Evolutionary conservation across 2,113 vertebrate genomes (phyloP).

Genomic region (Sinocyclocheilus rhinocerous): DNA sequence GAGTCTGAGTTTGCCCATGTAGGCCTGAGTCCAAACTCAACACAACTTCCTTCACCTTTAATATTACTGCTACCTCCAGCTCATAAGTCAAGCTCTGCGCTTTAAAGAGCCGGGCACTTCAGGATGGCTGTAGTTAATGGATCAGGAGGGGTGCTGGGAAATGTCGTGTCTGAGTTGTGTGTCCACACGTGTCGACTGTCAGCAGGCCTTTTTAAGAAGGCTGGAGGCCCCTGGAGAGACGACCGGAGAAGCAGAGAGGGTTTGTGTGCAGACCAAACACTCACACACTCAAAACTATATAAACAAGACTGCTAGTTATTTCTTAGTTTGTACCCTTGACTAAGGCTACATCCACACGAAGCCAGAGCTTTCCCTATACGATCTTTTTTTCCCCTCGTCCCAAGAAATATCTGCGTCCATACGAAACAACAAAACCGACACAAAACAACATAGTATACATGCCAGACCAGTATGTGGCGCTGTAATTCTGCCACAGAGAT

Average conservation of each 20-base stretch:
- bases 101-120: constrained; percentile 29
- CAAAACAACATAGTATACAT: too few species aligned
- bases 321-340: not conserved
- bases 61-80: constrained; percentile 36
- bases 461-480: too few species aligned
- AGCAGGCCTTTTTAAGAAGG: constrained; percentile 29
- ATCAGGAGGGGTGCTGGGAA: constrained; percentile 25
- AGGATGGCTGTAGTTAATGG: constrained; percentile 21
- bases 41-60: constrained; percentile 40
- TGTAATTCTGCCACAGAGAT: too few species aligned
- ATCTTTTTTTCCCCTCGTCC: too few species aligned
- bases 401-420: too few species aligned
- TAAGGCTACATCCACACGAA: too few species aligned
- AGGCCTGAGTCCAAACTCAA: constrained; percentile 42
- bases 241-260: not conserved
- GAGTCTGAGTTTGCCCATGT: not conserved
- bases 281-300: not conserved
- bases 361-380: too few species aligned
- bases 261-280: not conserved
- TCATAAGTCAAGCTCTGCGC: constrained; percentile 38
- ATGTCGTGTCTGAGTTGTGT: constrained; percentile 7
- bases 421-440: too few species aligned
- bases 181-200: constrained; percentile 41
- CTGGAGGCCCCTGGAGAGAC: constrained; percentile 10
- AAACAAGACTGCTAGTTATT: constrained; percentile 8